Percentiles rank a stretch among this genome's conserved stretches.
These are phyloP conservation scores for Trichosurus vulpecula DNA, from an alignment of 2,797 vertebrate species.

Conservation along the genomic window DNA sequence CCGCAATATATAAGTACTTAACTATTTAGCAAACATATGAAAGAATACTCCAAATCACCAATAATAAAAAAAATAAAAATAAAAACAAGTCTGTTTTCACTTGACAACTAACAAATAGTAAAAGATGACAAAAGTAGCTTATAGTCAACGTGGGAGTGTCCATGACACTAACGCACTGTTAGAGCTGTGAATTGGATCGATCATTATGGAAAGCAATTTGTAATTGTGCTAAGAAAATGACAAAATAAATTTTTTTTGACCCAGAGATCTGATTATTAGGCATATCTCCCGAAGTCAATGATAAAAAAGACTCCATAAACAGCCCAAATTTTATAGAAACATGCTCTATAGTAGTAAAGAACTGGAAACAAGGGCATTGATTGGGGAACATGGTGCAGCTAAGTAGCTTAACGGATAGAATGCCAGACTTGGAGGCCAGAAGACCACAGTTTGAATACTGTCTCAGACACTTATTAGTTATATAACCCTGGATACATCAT, in stretches of 20 bases:
- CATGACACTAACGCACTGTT: not conserved
- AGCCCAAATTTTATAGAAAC: not conserved
- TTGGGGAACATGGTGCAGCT: not conserved
- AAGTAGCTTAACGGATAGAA: not conserved
- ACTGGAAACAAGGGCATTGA: not conserved
- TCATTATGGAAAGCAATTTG: not conserved
- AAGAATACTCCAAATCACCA: not conserved
- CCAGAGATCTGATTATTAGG: not conserved
- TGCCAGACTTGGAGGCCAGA: not conserved
- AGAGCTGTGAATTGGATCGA: not conserved
- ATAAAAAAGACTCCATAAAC: not conserved
- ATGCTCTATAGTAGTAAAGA: not conserved
- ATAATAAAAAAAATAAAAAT: not conserved
- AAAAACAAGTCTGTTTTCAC: not conserved
- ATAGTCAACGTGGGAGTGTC: not conserved
- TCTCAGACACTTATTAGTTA: not conserved
- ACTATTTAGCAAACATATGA: not conserved
- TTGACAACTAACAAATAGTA: not conserved
- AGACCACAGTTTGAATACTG: not conserved
- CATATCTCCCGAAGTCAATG: not conserved
- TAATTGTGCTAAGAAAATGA: not conserved
- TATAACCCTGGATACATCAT: not conserved
- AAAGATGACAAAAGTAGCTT: not conserved
- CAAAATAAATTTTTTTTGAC: not conserved
- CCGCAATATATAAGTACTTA: not conserved